A percentile compares a stretch with the other conserved stretches of the same genome.
Conservation (phyloP, 1,140 invertebrate species). For the Zaprionus taronus region DNA sequence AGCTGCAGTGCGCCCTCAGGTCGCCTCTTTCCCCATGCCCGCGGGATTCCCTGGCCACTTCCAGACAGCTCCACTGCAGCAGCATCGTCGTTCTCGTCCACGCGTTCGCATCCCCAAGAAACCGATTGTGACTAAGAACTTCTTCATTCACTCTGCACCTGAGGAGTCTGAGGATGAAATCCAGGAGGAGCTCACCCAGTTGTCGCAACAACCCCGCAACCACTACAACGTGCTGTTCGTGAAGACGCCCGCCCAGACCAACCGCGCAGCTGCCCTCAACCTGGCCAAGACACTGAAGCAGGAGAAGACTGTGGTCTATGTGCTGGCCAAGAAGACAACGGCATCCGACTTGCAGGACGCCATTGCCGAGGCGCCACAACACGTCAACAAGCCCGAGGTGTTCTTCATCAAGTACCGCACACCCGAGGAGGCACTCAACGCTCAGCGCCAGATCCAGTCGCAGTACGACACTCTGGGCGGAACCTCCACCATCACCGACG, state of each 20-base stretch:
- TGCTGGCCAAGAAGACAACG: constrained; percentile 91
- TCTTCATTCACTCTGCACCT: constrained; percentile 81
- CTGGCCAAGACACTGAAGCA: constrained; percentile 89
- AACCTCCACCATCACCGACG: constrained; percentile 76
- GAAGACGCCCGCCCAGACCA: constrained; percentile 90
- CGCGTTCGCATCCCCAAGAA: constrained; percentile 68
- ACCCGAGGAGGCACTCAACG: constrained; percentile 86
- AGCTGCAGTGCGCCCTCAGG: not conserved
- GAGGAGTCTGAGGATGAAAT: constrained; percentile 82
- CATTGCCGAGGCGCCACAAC: constrained; percentile 87
- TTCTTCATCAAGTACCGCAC: constrained; percentile 88
- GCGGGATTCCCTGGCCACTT: constrained; percentile 64
- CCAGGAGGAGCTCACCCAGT: constrained; percentile 73
- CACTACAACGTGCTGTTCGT: constrained; percentile 92
- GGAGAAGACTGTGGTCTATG: constrained; percentile 94
- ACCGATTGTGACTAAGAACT: constrained; percentile 81
- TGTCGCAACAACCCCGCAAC: constrained; percentile 77
- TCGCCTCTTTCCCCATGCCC: constrained; percentile 66
- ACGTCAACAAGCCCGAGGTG: constrained; percentile 86
- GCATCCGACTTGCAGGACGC: constrained; percentile 91
- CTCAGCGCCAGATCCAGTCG: constrained; percentile 81
- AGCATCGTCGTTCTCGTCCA: constrained; percentile 68
- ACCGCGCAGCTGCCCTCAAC: constrained; percentile 87
- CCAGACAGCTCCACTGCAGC: constrained; percentile 67
- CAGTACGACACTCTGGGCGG: constrained; percentile 81